Evolutionary conservation across 2,797 vertebrate genomes (phyloP).

Genomic region (Petrocephalus sullivani): DNA sequence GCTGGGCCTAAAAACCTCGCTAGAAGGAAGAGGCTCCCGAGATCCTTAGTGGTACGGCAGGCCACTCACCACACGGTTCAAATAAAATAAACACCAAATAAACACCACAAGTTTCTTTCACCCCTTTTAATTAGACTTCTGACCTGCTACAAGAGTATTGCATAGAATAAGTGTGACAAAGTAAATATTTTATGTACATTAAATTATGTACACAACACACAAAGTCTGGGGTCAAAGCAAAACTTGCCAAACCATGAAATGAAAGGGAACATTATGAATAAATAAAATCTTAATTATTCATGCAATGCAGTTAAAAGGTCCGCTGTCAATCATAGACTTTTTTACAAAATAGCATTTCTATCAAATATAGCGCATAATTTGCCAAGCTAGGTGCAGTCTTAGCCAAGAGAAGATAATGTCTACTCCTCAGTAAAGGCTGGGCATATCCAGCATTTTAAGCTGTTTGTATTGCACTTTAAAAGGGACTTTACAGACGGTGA

Average conservation of each 20-base stretch:
- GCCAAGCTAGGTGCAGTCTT: background rate
- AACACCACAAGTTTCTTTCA: constrained; percentile 12
- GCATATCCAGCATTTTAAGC: background rate
- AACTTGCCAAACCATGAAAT: constrained; percentile 5
- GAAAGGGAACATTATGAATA: constrained; percentile 14
- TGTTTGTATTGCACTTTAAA: constrained; percentile 27
- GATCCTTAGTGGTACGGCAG: background rate
- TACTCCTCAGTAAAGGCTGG: background rate
- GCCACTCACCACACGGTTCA: background rate
- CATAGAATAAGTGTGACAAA: constrained; percentile 26
- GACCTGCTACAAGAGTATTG: constrained; percentile 33
- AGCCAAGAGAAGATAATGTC: background rate
- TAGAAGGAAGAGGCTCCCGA: background rate
- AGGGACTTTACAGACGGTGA: background rate
- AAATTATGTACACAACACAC: constrained; percentile 24
- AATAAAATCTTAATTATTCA: constrained; percentile 18
- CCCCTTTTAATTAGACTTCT: constrained; percentile 27
- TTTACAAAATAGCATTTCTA: background rate
- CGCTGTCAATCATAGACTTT: background rate
- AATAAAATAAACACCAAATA: background rate
- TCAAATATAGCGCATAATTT: background rate
- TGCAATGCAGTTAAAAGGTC: constrained; percentile 17
- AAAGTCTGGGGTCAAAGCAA: background rate
- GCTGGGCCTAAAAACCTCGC: background rate
- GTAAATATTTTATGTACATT: constrained; percentile 22